Percentiles rank a stretch among this genome's conserved stretches.
Conservation (phyloP, 2,113 vertebrate genomes). For the Eolophus roseicapilla region DNA sequence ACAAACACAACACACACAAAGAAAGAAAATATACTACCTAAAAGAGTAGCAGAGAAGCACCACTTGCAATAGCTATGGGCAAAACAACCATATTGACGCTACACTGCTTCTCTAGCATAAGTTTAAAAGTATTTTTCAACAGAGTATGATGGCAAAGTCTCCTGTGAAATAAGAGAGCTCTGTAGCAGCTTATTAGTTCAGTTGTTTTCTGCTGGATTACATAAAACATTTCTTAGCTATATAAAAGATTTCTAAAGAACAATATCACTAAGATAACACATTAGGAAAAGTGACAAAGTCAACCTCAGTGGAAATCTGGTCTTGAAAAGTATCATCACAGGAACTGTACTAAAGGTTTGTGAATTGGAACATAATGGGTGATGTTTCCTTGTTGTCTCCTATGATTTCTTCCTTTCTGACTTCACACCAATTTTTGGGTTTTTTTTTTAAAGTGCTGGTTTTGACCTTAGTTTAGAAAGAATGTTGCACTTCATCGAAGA, state of each 20-base stretch:
- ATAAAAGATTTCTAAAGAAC: not conserved
- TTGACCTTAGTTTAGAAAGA: not conserved
- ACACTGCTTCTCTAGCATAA: not conserved
- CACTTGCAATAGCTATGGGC: not conserved
- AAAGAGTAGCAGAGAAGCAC: not conserved
- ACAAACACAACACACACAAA: not conserved
- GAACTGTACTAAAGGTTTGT: not conserved
- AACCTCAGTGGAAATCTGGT: not conserved
- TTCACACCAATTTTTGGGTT: not conserved
- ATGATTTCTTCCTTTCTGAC: not conserved
- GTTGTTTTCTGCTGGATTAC: not conserved
- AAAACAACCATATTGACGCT: not conserved
- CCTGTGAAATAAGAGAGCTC: not conserved
- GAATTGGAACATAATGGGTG: not conserved
- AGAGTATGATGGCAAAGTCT: not conserved
- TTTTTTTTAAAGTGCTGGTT: not conserved
- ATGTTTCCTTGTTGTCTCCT: not conserved
- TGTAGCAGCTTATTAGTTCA: not conserved
- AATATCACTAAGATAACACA: not conserved
- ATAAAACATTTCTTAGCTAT: not conserved
- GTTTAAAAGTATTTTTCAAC: not conserved
- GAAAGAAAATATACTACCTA: not conserved
- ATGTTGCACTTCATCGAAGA: not conserved
- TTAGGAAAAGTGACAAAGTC: not conserved
- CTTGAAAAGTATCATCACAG: fast-evolving